These are phyloP conservation scores for Sebastolobus alascanus DNA, from an alignment of 2,797 vertebrate species.

Conservation along the genomic window DNA sequence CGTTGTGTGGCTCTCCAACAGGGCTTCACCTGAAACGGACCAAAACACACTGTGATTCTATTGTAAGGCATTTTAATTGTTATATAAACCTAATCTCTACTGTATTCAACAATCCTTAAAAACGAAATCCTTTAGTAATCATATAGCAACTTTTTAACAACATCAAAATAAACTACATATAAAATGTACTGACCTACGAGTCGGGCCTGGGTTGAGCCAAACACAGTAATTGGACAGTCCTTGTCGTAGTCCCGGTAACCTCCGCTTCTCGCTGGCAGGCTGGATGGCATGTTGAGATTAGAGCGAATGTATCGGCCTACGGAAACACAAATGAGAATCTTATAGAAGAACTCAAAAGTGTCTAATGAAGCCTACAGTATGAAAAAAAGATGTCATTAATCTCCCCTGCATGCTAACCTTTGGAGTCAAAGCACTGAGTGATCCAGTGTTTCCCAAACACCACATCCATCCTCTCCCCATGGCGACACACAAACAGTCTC, in stretches of 20 bases:
- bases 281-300: slow-evolving; percentile 97
- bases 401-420: slow-evolving; percentile 85
- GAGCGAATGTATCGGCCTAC: slow-evolving; percentile 94
- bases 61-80: background rate
- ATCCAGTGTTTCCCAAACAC: slow-evolving; percentile 99
- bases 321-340: slow-evolving; percentile 18
- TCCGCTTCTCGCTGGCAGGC: slow-evolving; percentile 90
- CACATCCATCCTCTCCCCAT: slow-evolving; percentile 98
- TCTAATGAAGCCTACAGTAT: background rate
- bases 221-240: slow-evolving; percentile 97
- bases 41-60: slow-evolving; percentile 22
- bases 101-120: background rate
- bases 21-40: slow-evolving; percentile 89
- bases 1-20: slow-evolving; percentile 91
- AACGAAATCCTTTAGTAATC: background rate
- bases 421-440: slow-evolving; percentile 96
- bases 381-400: background rate
- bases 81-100: background rate
- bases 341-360: slow-evolving; percentile 1
- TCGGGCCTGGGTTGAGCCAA: slow-evolving; percentile 95
- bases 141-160: background rate
- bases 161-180: background rate
- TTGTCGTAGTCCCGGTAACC: slow-evolving; percentile 96
- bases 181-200: slow-evolving; percentile 89
- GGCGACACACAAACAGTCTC: slow-evolving; percentile 96